A percentile compares a stretch with the other conserved stretches of the same genome.
phyloP scores from a whole-genome alignment of 2,113 vertebrate genomes.

The Triplophysa rosa region DNA sequence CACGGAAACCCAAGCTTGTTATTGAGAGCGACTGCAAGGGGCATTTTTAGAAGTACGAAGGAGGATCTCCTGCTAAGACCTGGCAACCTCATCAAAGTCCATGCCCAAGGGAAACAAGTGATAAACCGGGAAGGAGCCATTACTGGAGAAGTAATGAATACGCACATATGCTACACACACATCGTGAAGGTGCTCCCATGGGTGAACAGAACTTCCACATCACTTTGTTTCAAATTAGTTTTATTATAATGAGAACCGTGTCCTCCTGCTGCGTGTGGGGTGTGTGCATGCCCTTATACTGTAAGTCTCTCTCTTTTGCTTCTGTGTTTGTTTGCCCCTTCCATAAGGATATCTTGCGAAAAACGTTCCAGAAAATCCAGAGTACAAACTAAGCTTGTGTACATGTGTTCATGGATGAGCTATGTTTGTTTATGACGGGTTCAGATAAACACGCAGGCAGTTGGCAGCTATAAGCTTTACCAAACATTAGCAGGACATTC shows the following conservation, averaged over 20 bases:
- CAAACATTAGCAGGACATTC: background rate
- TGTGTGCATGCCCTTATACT: constrained; percentile 10
- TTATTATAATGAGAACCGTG: constrained; percentile 48
- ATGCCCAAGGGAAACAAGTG: constrained; percentile 49
- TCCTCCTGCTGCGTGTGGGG: constrained; percentile 34
- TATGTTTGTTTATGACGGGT: background rate
- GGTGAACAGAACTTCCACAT: constrained; percentile 47
- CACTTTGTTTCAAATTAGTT: constrained; percentile 55
- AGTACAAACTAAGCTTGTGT: background rate
- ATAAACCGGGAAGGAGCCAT: constrained; percentile 49
- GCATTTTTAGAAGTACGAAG: constrained; percentile 51
- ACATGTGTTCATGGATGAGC: background rate
- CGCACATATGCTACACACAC: constrained; percentile 6
- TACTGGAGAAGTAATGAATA: constrained; percentile 52
- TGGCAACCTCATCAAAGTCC: constrained; percentile 65
- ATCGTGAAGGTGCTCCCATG: constrained; percentile 42
- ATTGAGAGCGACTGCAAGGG: constrained; percentile 42
- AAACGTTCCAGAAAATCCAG: background rate
- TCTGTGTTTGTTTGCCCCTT: background rate
- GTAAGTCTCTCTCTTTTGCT: background rate
- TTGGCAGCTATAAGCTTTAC: background rate
- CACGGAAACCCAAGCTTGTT: constrained; percentile 51
- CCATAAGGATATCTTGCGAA: background rate
- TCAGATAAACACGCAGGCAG: background rate
- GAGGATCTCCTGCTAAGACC: constrained; percentile 60